Evolutionary conservation across 2,797 vertebrate species (phyloP).

Genomic region (Miichthys miiuy): DNA sequence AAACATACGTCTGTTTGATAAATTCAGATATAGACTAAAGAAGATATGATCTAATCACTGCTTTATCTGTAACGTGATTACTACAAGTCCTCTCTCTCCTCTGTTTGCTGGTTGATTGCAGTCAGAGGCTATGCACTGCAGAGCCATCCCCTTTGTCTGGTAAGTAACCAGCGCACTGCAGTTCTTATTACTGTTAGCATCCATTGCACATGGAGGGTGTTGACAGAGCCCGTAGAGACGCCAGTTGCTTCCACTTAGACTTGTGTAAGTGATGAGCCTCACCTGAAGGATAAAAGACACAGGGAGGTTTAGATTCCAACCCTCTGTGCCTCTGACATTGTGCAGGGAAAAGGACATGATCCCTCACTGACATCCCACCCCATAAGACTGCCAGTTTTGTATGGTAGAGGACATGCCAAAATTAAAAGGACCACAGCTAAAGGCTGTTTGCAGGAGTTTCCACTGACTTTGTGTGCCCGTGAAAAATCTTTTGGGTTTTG

Average conservation of each 20-base stretch:
- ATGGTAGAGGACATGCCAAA: background rate
- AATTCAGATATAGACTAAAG: slow-evolving; percentile 30
- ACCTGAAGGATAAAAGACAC: background rate
- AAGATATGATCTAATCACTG: background rate
- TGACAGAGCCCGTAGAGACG: background rate
- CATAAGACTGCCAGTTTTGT: background rate
- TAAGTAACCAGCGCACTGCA: background rate
- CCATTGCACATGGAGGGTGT: slow-evolving; percentile 12
- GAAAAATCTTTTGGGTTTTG: background rate
- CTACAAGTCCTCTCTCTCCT: background rate
- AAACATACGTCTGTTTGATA: slow-evolving; percentile 25
- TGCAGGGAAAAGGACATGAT: background rate
- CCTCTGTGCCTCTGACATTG: background rate
- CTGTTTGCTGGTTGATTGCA: background rate
- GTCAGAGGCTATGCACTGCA: background rate
- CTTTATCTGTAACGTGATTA: slow-evolving; percentile 2
- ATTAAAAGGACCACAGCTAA: background rate
- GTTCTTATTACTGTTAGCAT: slow-evolving; percentile 2
- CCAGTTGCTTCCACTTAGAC: slow-evolving; percentile 9
- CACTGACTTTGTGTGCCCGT: background rate
- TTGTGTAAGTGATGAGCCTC: slow-evolving; percentile 18
- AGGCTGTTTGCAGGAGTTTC: background rate
- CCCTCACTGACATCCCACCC: background rate
- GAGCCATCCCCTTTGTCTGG: too few relatives aligned
- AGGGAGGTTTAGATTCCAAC: background rate